Evolutionary conservation across 1,140 invertebrate genomes (phyloP), one percentile per base, ranked within the genome.

Genomic region (Nasonia giraulti): DNA sequence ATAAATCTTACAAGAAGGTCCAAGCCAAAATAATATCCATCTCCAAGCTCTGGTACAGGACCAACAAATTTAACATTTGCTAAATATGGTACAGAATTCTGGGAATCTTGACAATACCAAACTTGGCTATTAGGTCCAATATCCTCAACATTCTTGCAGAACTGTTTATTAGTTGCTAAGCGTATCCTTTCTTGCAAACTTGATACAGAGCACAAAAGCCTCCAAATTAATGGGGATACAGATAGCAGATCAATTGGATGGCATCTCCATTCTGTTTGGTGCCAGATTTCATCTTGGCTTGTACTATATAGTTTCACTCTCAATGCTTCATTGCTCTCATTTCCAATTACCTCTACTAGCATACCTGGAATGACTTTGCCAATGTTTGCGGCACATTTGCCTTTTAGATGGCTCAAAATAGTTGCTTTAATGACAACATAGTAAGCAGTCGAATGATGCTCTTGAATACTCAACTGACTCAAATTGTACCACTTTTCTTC

Each of bases 11-110:
- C 94, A 92, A 94, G 89, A 87, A 95, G 85, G 87, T 95, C 93
- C 82, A 95, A 89, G 40, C 94, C 94, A 91, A 94, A 94, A 88
- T 94, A 94, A 89, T 93, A 92, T 66, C 93, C 94, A 68, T 88
- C 85, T 62, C 94, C 94, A 31, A 94, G 87, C 80, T 94, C 93
- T 81, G 90, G 87, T 71, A 94, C 94, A 84, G 89, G 89, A 47
- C 94, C 94, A 79, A 94, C 94, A 86, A 92, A 95, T 87, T 92
- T 94, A 82, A 95, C 91, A 80, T 90, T 91, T 37, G 90, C 90
- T 40, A 88, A 90, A 88, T 87, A 90, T 73, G 86, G 90, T 81
- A 20, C 76, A 8, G 77, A 75, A 10, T 50, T 66, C n/a, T 79
- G 86, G 68, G 68, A 27, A 79, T 88, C 86, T 27, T 82, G 74